phyloP scores from a whole-genome alignment of 2,113 vertebrate species.

The Nannospalax galili region DNA sequence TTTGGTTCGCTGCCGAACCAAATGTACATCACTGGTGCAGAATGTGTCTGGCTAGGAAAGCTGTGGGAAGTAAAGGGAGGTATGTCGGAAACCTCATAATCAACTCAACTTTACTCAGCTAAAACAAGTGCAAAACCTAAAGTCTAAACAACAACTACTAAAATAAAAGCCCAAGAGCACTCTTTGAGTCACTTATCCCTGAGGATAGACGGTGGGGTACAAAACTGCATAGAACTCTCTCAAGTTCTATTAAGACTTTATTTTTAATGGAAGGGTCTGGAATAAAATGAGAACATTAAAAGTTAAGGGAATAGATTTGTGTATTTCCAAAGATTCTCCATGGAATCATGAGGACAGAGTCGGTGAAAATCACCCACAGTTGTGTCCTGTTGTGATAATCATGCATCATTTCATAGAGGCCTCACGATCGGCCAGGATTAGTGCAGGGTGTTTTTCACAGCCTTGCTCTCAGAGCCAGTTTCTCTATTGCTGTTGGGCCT shows the following conservation, averaged over 20 bases:
- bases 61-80: accelerated
- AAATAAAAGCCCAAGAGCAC: not conserved
- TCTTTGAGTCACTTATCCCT: not conserved
- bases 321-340: too few species aligned
- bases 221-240: not conserved
- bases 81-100: not conserved
- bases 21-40: too few species aligned
- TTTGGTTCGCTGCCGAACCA: not conserved
- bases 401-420: too few species aligned
- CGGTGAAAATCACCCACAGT: not conserved
- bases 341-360: too few species aligned
- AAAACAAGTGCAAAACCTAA: not conserved
- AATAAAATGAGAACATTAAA: not conserved
- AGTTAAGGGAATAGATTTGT: too few species aligned
- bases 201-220: not conserved
- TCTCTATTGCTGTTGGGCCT: accelerated
- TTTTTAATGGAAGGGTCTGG: not conserved
- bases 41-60: too few species aligned
- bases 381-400: too few species aligned
- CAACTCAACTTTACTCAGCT: not conserved
- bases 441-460: not conserved
- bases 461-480: not conserved
- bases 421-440: accelerated
- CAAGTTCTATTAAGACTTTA: too few species aligned
- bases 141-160: not conserved